Evolutionary conservation across 2,113 vertebrate genomes (phyloP).

Genomic region (Kryptolebias marmoratus): DNA sequence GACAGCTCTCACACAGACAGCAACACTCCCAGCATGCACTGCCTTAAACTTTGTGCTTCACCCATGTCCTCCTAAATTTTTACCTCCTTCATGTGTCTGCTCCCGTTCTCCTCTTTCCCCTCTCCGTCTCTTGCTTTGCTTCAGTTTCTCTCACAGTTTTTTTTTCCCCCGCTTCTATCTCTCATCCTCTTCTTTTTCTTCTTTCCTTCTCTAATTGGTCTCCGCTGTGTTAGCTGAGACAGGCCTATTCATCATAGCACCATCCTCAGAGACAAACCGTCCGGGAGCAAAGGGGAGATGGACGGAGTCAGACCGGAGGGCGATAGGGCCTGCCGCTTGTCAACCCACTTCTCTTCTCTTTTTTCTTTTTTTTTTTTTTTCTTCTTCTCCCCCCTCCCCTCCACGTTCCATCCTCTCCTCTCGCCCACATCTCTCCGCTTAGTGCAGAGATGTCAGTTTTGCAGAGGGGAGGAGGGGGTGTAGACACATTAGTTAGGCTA

Average conservation of each 20-base stretch:
- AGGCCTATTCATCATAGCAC: constrained; percentile 99
- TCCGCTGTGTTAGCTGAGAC: constrained; percentile 97
- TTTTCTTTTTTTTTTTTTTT: constrained; percentile 3
- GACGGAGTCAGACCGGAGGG: constrained; percentile 83
- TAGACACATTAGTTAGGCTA: constrained; percentile 97
- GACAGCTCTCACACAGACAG: constrained; percentile 57
- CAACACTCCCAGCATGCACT: constrained; percentile 27
- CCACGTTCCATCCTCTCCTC: constrained; percentile 30
- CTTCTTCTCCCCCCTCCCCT: constrained; percentile 51
- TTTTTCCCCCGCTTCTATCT: constrained; percentile 15
- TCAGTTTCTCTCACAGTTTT: constrained; percentile 45
- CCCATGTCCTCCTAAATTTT: constrained; percentile 40
- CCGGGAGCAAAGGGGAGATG: constrained; percentile 87
- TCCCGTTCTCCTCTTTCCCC: constrained; percentile 36
- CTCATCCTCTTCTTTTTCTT: constrained; percentile 39
- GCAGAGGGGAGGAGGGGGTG: constrained; percentile 73
- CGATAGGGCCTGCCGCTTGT: constrained; percentile 81
- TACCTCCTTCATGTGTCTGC: constrained; percentile 42
- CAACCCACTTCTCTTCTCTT: constrained; percentile 69
- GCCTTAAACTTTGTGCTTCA: constrained; percentile 62
- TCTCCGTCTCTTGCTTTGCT: constrained; percentile 33
- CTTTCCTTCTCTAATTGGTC: constrained; percentile 95
- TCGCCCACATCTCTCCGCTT: constrained; percentile 33
- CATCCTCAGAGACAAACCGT: constrained; percentile 93
- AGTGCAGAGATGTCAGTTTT: constrained; percentile 73